Evolutionary conservation across 2,888 invertebrate genomes (phyloP), one percentile per base, ranked within the genome.

Genomic region (Drosophila paramelanica): DNA sequence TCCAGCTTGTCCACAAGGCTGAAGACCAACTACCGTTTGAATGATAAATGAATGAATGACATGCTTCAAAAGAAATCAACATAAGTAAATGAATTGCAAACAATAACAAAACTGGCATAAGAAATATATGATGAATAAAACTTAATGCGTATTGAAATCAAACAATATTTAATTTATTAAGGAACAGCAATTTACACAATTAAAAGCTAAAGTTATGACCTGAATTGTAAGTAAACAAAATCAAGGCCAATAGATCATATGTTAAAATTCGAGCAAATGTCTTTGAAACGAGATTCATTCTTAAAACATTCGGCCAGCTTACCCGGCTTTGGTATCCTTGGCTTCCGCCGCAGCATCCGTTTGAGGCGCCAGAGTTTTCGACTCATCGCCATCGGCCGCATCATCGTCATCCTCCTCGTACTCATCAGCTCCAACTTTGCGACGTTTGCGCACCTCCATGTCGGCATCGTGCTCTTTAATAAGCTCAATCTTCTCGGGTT

Each of bases 401-500:
- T 60, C 73, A 17, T 70, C 85, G 49, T 88, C 82, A 25, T 82
- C 83, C 5, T 84, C 83, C 27, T 84, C 83, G 53, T 84, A 84
- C 0, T 84, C 83, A 66, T 74, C 87, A 36, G 69, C 81, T 20
- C 78, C 81, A 33, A 88, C 81, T 47, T 90, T 85, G 53, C 92
- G 91, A 51, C 92, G 90, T 17, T 81, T 89, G 13, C 91, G 87
- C 45, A 91, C 73, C 57, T 90, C 87, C 59, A 90, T 84, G 36
- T 91, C 92, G n/a, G 90, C 90, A 75, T 92, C 91, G 52, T 92
- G 91, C 77, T 92, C 93, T 67, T 92, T 91, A 62, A 90, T 90
- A 76, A 90, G 90, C 74, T 92, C 91, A 62, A 91, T 92, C 79
- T 90, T 90, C 38, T 91, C 91, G 2, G 89, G 90, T 73, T 90